A percentile compares a stretch with the other conserved stretches of the same genome.
Evolutionary conservation across 2,113 vertebrate species (phyloP).

Genomic region (Syngnathoides biaculeatus): DNA sequence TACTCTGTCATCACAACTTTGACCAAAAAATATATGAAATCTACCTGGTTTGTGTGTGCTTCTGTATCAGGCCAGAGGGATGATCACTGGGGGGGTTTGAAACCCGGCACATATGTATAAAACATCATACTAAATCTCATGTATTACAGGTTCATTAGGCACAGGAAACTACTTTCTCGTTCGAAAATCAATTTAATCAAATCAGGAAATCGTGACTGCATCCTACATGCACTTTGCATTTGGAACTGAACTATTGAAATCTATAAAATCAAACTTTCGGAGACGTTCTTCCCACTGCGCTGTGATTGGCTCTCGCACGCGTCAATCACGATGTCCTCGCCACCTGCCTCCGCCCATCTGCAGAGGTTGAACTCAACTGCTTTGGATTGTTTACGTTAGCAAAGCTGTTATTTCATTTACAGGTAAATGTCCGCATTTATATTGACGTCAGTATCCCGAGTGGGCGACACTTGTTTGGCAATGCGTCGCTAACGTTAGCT

Average conservation of each 20-base stretch:
- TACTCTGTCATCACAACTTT: neutral
- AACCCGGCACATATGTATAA: no score
- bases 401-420: conserved; percentile 13
- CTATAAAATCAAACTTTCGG: no score
- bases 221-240: neutral
- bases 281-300: neutral
- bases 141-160: no score
- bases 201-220: neutral
- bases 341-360: conserved; percentile 55
- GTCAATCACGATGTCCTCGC: conserved; percentile 61
- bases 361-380: conserved; percentile 2
- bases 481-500: neutral
- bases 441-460: neutral
- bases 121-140: no score
- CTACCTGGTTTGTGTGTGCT: no score
- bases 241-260: neutral
- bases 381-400: conserved; percentile 45
- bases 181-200: neutral
- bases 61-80: no score
- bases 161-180: no score
- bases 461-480: neutral
- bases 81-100: no score
- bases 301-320: conserved; percentile 39
- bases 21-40: no score
- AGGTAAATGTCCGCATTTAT: conserved; percentile 42